Conservation (phyloP, 2,797 vertebrate species). For the Bovichtus diacanthus region DNA sequence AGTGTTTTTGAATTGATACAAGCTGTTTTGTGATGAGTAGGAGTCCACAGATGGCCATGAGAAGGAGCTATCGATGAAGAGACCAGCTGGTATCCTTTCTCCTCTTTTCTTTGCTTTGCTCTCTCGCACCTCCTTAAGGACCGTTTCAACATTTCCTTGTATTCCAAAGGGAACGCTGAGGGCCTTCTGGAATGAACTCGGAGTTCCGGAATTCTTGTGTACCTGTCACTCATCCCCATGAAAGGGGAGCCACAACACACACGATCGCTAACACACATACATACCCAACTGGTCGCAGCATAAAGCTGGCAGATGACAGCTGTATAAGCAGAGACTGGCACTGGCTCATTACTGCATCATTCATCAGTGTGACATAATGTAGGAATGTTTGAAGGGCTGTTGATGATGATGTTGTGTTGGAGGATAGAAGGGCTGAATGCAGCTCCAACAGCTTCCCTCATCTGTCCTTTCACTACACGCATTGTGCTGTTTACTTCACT, state of each 20-base stretch:
- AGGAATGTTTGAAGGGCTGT: constrained; percentile 66
- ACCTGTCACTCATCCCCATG: constrained; percentile 63
- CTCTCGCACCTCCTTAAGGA: constrained; percentile 65
- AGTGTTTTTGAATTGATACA: constrained; percentile 57
- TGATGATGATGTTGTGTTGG: constrained; percentile 67
- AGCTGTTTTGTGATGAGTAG: constrained; percentile 64
- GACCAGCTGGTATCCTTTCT: constrained; percentile 72
- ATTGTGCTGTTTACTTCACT: constrained; percentile 27
- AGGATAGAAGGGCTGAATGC: constrained; percentile 40
- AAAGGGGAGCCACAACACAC: constrained; percentile 27
- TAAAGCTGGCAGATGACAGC: constrained; percentile 73
- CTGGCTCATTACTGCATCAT: constrained; percentile 73
- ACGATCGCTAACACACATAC: background rate
- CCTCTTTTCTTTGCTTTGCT: constrained; percentile 54
- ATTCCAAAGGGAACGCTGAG: constrained; percentile 51
- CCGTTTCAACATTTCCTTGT: constrained; percentile 63
- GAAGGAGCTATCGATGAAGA: constrained; percentile 62
- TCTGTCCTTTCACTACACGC: background rate
- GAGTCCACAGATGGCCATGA: constrained; percentile 65
- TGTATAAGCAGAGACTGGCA: constrained; percentile 63
- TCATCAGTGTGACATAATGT: constrained; percentile 75
- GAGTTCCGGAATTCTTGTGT: constrained; percentile 66
- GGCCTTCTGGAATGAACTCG: constrained; percentile 57
- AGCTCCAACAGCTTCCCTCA: constrained; percentile 15
- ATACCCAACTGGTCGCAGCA: constrained; percentile 41